Evolutionary conservation across 2,113 vertebrate species (phyloP), one percentile per base, ranked within the genome.

Genomic region (Hippocampus zosterae): DNA sequence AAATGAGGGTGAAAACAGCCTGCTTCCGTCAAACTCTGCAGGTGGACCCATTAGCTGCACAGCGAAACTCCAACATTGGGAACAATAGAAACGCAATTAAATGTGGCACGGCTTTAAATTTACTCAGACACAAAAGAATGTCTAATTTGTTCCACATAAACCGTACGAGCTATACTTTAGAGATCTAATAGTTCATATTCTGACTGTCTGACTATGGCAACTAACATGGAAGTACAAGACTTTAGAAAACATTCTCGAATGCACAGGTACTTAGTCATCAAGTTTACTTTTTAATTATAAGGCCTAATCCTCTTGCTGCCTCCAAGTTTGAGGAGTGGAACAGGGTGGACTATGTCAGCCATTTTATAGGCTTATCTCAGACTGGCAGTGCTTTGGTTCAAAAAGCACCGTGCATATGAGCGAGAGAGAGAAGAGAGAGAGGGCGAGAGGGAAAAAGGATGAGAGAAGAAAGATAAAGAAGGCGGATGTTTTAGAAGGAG

Each of bases 281-380:
- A 87, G 72, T 87, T 88, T 82, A 88, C 88, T 87, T 89, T 88
- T 89, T 90, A 89, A 90, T 90, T 90, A 89, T 68, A 87, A 79
- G 75, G 75, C 79, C 72, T 88, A 88, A 88, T 89, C 89, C 89
- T 79, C 82, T 88, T 33, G 83, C 82, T 76, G 82, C 78, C 76
- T 81, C 67, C 69, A 84, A 87, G 74, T 88, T 81, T 80, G 74
- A 73, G 76, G 79, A 81, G 75, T 42, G 75, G 78, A 83, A 76
- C 80, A 82, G 81, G 81, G 71, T 83, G 80, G 83, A 85, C 87
- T 78, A 76, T 87, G 85, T 89, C 89, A 87, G 88, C 86, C 85
- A 81, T 86, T 89, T 88, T 69, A 79, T 23, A 75, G 83, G 79
- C 88, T 89, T 90, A 90, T 90, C 87, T 82, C 84, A 80, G 75